Evolutionary conservation across 1,140 invertebrate species (phyloP).

Genomic region (Armadillidium nasatum): DNA sequence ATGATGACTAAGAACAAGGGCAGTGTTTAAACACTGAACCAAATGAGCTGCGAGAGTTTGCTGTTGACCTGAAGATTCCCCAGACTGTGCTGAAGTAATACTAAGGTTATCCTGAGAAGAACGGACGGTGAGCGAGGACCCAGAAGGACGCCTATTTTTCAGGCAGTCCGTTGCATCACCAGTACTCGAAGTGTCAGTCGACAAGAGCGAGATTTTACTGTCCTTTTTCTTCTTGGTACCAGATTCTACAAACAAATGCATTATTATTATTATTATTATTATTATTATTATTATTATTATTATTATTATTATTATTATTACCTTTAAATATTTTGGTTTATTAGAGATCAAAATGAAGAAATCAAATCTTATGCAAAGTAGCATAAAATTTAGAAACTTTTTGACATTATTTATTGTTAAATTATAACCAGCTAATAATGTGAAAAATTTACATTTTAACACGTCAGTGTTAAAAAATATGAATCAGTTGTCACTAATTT

Average conservation of each 20-base stretch:
- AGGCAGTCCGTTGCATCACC: conserved; percentile 34
- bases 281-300: too few relatives aligned
- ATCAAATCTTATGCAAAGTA: too few relatives aligned
- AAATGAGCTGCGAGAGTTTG: conserved; percentile 67
- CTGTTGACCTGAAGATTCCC: conserved; percentile 54
- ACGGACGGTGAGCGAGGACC: conserved; percentile 33
- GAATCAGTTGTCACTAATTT: too few relatives aligned
- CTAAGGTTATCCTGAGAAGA: conserved; percentile 42
- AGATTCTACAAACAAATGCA: conserved; percentile 17
- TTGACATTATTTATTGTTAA: too few relatives aligned
- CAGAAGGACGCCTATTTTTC: conserved; percentile 38
- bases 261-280: not conserved
- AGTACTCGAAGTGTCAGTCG: conserved; percentile 31
- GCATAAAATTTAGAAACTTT: too few relatives aligned
- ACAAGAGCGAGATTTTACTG: conserved; percentile 34
- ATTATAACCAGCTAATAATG: too few relatives aligned
- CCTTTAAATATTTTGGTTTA: too few relatives aligned
- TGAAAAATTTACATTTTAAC: too few relatives aligned
- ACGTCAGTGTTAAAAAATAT: too few relatives aligned
- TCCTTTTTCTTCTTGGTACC: conserved; percentile 40
- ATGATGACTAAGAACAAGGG: conserved; percentile 52
- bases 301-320: too few relatives aligned
- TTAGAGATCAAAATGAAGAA: too few relatives aligned
- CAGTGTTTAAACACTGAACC: conserved; percentile 73
- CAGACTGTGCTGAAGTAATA: conserved; percentile 37